Evolutionary conservation across 1,140 invertebrate species (phyloP).

Genomic region (Drosophila ambigua): DNA sequence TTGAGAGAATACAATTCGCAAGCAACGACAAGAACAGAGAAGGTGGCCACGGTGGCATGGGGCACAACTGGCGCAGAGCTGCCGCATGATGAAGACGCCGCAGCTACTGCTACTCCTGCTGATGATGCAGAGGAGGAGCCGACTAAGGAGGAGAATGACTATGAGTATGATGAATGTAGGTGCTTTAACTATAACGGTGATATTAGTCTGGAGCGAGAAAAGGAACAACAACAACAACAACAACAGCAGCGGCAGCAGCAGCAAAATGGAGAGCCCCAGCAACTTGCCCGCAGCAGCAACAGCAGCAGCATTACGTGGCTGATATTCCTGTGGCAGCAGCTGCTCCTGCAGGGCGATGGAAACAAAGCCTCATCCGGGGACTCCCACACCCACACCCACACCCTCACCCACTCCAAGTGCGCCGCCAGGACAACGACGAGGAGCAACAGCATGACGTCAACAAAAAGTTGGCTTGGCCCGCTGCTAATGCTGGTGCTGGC

Average conservation of each 20-base stretch:
- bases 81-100: slow-evolving; percentile 51
- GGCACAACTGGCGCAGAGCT: slow-evolving; percentile 57
- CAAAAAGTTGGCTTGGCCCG: slow-evolving; percentile 73
- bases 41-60: slow-evolving; percentile 28
- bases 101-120: slow-evolving; percentile 22
- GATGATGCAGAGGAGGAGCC: slow-evolving; percentile 31
- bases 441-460: slow-evolving; percentile 60
- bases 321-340: slow-evolving; percentile 75
- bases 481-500: slow-evolving; percentile 73
- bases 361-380: slow-evolving; percentile 7
- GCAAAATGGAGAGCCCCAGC: slow-evolving; percentile 24
- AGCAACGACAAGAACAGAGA: slow-evolving; percentile 57
- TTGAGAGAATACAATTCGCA: slow-evolving; percentile 48
- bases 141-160: slow-evolving; percentile 35
- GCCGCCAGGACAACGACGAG: slow-evolving; percentile 21
- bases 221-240: slow-evolving; percentile 8
- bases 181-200: slow-evolving; percentile 83
- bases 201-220: slow-evolving; percentile 66
- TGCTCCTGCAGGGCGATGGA: slow-evolving; percentile 34
- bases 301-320: slow-evolving; percentile 70
- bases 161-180: slow-evolving; percentile 80
- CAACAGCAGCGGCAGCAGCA: slow-evolving; percentile 29
- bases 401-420: slow-evolving; percentile 10
- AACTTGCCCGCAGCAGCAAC: slow-evolving; percentile 51
- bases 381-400: slow-evolving; percentile 15